These are phyloP conservation scores for Tridacna gigas DNA, from an alignment of 2,888 invertebrate genomes.

Conservation along the genomic window DNA sequence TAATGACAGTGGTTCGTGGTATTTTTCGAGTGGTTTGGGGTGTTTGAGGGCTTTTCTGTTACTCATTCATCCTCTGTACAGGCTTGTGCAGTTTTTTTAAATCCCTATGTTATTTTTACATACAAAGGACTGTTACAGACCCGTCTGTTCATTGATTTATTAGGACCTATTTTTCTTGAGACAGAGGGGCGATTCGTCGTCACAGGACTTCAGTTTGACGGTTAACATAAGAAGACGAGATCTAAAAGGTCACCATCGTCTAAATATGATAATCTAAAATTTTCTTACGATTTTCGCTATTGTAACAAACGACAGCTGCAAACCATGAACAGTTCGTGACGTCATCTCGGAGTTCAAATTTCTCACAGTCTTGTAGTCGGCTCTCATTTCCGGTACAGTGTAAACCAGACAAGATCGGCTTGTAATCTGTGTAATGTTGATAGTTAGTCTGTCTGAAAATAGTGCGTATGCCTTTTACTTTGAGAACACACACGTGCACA, in stretches of 20 bases:
- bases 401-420: constrained; percentile 44
- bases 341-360: constrained; percentile 45
- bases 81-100: too few species aligned
- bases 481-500: too few species aligned
- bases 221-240: background rate
- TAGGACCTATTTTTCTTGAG: too few species aligned
- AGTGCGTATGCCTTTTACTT: too few species aligned
- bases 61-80: too few species aligned
- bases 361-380: constrained; percentile 40
- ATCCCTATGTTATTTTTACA: too few species aligned
- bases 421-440: constrained; percentile 30
- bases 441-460: constrained; percentile 36
- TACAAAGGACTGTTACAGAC: too few species aligned
- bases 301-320: constrained; percentile 54
- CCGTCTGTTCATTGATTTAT: too few species aligned
- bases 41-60: too few species aligned
- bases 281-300: constrained; percentile 42
- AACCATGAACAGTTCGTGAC: constrained; percentile 53
- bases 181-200: too few species aligned
- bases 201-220: background rate
- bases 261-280: background rate
- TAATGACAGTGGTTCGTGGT: too few species aligned
- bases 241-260: background rate
- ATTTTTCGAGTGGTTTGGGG: too few species aligned
- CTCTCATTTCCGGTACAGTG: constrained; percentile 51